Base-by-base conservation (phyloP, 2,797 vertebrate species). In the Notolepis coatsorum region DNA sequence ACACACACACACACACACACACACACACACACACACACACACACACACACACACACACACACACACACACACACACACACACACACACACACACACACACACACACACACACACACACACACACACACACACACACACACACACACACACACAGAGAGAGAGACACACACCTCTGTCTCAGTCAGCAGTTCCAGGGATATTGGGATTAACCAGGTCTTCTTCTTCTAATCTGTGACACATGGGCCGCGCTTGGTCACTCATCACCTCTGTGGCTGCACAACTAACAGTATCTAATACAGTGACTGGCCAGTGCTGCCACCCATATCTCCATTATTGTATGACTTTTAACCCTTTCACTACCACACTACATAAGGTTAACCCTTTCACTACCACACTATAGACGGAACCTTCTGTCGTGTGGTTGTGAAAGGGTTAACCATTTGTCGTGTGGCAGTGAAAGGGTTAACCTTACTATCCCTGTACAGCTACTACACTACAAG, bases 141-240 rank as follows among this genome's bases (percentile, higher is more conserved):
- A 55, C 8, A n/a, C 10, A 42, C 12, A 27, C 15, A 39, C 30
- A 38, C 25, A n/a, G 5, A 21, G 4, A 38, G 31, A 18, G 17
- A 66, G 37, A 8, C n/a, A 18, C 25, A 37, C 10, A 37, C n/a
- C 37, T 46, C 37, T 20, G 1, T 41, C 25, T 53, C n/a, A 51
- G 35, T 61, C 74, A 79, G 57, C 33, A 49, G 61, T 57, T 55
- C n/a, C 27, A 12, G 49, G 59, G 57, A 73, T 72, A 58, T 51
- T 48, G n/a, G 13, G 64, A 87, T 84, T 79, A 70, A 39, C 52
- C 7, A 41, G 30, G 13, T 54, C 25, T 55, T 49, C 43, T 66
- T 58, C 65, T 71, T 63, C 65, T 68, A 62, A 71, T 35, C 7
- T 53, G 42, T 55, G 25, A 18, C 28, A 50, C 56, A 48, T 49